These are phyloP conservation scores for Thaleichthys pacificus DNA, from an alignment of 2,797 vertebrate species.

Conservation along the genomic window DNA sequence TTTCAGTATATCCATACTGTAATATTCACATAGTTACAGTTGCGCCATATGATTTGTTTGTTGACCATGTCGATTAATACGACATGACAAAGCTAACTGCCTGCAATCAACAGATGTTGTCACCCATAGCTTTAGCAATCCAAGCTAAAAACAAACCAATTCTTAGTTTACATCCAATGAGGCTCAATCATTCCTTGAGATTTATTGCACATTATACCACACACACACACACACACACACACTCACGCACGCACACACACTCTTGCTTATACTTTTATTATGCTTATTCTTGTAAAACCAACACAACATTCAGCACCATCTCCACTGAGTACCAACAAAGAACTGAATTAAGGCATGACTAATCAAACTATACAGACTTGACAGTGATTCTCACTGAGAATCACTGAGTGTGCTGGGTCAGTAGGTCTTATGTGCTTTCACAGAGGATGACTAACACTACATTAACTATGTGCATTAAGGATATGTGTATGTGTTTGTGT, in stretches of 20 bases:
- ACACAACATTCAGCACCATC: slow-evolving; percentile 73
- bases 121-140: slow-evolving; percentile 10
- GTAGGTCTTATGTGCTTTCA: slow-evolving; percentile 72
- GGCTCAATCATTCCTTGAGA: slow-evolving; percentile 55
- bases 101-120: background rate
- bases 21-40: slow-evolving; percentile 20
- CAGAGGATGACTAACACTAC: slow-evolving; percentile 59
- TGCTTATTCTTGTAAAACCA: slow-evolving; percentile 19
- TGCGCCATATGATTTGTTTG: background rate
- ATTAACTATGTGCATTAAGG: slow-evolving; percentile 40
- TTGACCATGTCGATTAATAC: background rate
- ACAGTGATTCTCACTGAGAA: slow-evolving; percentile 60
- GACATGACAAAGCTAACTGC: background rate
- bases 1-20: slow-evolving; percentile 9
- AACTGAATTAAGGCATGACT: slow-evolving; percentile 70
- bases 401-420: slow-evolving; percentile 59
- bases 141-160: slow-evolving; percentile 37
- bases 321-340: slow-evolving; percentile 38
- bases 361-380: slow-evolving; percentile 38
- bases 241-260: slow-evolving; percentile 1
- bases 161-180: slow-evolving; percentile 61
- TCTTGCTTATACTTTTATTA: background rate
- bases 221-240: slow-evolving; percentile 37
- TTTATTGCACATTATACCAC: slow-evolving; percentile 57
- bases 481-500: slow-evolving; percentile 20